Evolutionary conservation across 2,113 vertebrate species (phyloP), one percentile per base, ranked within the genome.

Genomic region (Symphodus melops): DNA sequence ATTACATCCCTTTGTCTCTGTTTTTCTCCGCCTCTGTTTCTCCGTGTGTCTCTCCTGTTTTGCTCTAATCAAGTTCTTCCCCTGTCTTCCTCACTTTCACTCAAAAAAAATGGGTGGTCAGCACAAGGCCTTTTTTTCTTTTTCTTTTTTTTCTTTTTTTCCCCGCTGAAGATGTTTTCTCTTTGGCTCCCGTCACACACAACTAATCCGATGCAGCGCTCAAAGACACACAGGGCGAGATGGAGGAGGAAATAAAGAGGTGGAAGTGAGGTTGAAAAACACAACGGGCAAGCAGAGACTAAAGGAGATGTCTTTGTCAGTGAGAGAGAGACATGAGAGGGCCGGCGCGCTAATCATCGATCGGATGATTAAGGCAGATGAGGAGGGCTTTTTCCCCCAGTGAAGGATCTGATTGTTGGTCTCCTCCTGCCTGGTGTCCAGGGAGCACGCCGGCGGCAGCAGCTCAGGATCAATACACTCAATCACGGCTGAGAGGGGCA

Each of bases 281-380:
- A 62, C 33, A 36, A 28, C 48, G 8, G 48, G 74, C 12, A 74
- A 91, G 91, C 85, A 89, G 58, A 71, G 58, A 56, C 46, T 21
- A 51, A 56, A 74, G 84, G 79, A 74, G 90, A 92, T 92, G 88
- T 94, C 95, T 96, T 95, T 95, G 93, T 94, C 94, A 93, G 95
- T 91, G 94, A 75, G 88, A 85, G 85, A 82, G 66, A 89, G 95
- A 95, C 77, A 91, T 56, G 91, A 89, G 91, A 88, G 94, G 89
- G 94, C 91, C 95, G 94, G 81, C 93, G 70, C 94, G 92, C 93
- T 95, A 96, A 95, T 96, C 96, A 98, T 98, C 68, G 96, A 97
- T 96, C 93, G 94, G 94, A 95, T 96, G 96, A 97, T 98, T 98
- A 98, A 97, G 94, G 94, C 94, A 96, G 96, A 97, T 97, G 95